Evolutionary conservation across 1,140 invertebrate species (phyloP).

Genomic region (Chrysopa pallens): DNA sequence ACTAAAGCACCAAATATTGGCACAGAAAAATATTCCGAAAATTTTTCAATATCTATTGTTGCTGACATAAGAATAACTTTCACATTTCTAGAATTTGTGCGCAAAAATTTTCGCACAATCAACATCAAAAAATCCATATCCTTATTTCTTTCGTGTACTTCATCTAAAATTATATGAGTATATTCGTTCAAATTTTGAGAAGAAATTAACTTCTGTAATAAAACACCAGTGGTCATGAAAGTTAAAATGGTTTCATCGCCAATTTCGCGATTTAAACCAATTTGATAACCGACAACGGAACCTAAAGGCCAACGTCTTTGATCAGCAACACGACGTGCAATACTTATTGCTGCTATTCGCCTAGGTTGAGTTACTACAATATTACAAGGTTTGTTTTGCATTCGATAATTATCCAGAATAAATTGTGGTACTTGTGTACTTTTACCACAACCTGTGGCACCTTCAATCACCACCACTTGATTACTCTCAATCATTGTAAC

Average conservation of each 20-base stretch:
- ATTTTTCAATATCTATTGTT: slow-evolving; percentile 54
- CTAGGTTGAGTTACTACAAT: slow-evolving; percentile 85
- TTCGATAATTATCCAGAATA: slow-evolving; percentile 55
- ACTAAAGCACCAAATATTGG: slow-evolving; percentile 23
- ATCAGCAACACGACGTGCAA: slow-evolving; percentile 65
- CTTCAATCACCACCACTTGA: slow-evolving; percentile 66
- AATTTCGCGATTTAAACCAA: slow-evolving; percentile 30
- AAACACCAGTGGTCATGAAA: slow-evolving; percentile 72
- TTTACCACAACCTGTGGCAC: slow-evolving; percentile 61
- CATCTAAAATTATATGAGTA: slow-evolving; percentile 88
- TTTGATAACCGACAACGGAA: slow-evolving; percentile 70
- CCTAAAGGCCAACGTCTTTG: slow-evolving; percentile 68
- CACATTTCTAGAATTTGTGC: slow-evolving; percentile 45
- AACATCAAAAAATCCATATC: slow-evolving; percentile 85
- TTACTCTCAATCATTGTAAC: slow-evolving; percentile 36
- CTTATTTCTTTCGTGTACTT: slow-evolving; percentile 88
- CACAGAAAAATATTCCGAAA: slow-evolving; percentile 52
- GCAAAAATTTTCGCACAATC: slow-evolving; percentile 63
- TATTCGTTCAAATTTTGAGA: slow-evolving; percentile 40
- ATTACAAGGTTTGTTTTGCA: slow-evolving; percentile 35
- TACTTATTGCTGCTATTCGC: slow-evolving; percentile 73
- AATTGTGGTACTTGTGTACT: slow-evolving; percentile 80
- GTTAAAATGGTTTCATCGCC: slow-evolving; percentile 57
- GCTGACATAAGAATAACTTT: slow-evolving; percentile 81
- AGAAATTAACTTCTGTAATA: slow-evolving; percentile 56